Evolutionary conservation across 2,888 invertebrate species (phyloP).

Genomic region (Lasioglossum vierecki): DNA sequence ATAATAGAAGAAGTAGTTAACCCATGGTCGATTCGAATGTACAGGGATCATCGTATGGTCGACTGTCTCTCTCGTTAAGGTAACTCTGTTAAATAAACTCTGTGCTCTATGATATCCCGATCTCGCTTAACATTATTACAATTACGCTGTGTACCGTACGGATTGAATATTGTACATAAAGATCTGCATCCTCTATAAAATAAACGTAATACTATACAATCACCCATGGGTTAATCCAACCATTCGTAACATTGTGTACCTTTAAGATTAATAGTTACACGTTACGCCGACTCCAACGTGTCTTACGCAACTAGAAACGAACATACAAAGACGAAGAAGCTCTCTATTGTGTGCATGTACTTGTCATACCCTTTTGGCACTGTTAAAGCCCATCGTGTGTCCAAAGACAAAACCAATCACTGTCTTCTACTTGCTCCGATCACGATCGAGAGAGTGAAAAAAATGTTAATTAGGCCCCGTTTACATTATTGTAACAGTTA

Average conservation of each 20-base stretch:
- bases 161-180: constrained; percentile 38
- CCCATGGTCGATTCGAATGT: constrained; percentile 47
- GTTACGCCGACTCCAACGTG: constrained; percentile 63
- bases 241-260: constrained; percentile 50
- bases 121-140: constrained; percentile 37
- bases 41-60: constrained; percentile 14
- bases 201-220: constrained; percentile 47
- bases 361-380: constrained; percentile 74
- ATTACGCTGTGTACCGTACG: constrained; percentile 37
- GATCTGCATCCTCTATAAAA: constrained; percentile 28
- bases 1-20: constrained; percentile 56
- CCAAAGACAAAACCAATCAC: constrained; percentile 46
- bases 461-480: constrained; percentile 63
- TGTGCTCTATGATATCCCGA: constrained; percentile 33
- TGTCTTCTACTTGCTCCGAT: constrained; percentile 62
- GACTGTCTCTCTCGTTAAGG: constrained; percentile 11
- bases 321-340: constrained; percentile 69
- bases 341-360: constrained; percentile 61
- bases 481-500: constrained; percentile 39
- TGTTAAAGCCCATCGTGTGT: constrained; percentile 73
- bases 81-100: constrained; percentile 46
- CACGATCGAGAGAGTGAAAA: constrained; percentile 42
- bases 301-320: constrained; percentile 66
- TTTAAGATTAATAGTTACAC: constrained; percentile 61
- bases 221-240: constrained; percentile 56